Conservation (phyloP, 2,888 invertebrate species). For the Cynaeus angustus region DNA sequence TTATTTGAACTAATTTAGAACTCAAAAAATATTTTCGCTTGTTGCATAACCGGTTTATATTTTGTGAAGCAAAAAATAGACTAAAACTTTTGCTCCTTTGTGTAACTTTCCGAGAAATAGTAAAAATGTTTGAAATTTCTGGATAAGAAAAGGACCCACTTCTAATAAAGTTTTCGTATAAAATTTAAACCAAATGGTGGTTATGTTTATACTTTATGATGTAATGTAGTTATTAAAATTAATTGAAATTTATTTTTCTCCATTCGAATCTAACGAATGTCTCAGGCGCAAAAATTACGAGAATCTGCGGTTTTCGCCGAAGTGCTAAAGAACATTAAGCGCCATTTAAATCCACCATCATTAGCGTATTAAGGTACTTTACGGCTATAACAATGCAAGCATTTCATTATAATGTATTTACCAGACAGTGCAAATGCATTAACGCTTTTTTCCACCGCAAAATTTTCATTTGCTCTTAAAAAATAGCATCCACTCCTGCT, state of each 20-base stretch:
- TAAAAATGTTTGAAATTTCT: no score
- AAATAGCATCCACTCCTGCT: slow-evolving; percentile 9
- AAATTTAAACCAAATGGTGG: no score
- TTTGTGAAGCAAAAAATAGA: no score
- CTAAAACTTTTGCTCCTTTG: no score
- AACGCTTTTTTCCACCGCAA: slow-evolving; percentile 4
- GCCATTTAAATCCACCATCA: slow-evolving; percentile 33
- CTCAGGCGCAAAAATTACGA: slow-evolving; percentile 6
- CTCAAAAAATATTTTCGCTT: no score
- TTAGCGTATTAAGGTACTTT: slow-evolving; percentile 32
- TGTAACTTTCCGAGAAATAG: no score
- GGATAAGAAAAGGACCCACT: no score
- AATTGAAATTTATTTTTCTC: background rate
- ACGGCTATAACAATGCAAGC: slow-evolving; percentile 25
- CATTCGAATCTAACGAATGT: background rate
- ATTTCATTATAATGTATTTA: slow-evolving; percentile 25
- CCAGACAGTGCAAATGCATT: slow-evolving; percentile 23
- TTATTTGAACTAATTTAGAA: no score
- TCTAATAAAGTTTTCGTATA: no score
- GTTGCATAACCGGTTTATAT: no score
- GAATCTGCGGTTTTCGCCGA: background rate
- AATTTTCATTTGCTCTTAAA: background rate
- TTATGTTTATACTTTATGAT: no score
- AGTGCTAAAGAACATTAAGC: slow-evolving; percentile 29
- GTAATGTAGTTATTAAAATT: no score